phyloP scores from a whole-genome alignment of 2,888 invertebrate species.

The Acrocera orbiculus region DNA sequence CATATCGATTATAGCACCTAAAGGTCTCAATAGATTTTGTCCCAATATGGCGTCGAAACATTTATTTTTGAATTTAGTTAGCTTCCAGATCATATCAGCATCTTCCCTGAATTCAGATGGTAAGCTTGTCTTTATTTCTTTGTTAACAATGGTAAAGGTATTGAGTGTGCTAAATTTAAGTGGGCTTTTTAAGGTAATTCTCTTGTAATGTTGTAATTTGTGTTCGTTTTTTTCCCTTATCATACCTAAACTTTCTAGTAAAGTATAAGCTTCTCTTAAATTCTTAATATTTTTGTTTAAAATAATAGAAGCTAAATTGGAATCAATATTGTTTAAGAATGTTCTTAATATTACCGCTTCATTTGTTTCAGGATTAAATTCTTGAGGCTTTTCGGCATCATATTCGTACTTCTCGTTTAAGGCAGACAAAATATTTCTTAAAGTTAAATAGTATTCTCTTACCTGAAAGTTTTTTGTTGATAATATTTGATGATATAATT shows the following conservation, averaged over 20 bases:
- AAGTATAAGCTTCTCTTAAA: constrained; percentile 6
- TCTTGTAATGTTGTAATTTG: background rate
- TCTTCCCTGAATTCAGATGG: background rate
- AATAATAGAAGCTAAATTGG: constrained; percentile 7
- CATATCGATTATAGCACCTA: constrained; percentile 2
- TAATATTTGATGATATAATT: constrained; percentile 7
- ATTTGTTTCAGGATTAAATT: constrained; percentile 11
- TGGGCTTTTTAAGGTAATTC: background rate
- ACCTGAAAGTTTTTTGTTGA: constrained; percentile 8
- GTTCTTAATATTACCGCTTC: constrained; percentile 13
- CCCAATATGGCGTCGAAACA: constrained; percentile 3
- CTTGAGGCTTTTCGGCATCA: constrained; percentile 10
- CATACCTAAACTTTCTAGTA: constrained; percentile 7
- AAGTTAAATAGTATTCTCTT: constrained; percentile 10
- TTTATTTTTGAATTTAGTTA: background rate
- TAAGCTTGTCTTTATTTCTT: background rate
- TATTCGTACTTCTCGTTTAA: constrained; percentile 12
- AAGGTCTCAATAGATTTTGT: constrained; percentile 1
- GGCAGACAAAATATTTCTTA: constrained; percentile 10
- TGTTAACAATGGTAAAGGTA: background rate
- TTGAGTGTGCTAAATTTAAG: background rate
- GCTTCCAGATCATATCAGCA: constrained; percentile 1
- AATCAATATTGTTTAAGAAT: constrained; percentile 13
- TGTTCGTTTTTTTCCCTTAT: constrained; percentile 6
- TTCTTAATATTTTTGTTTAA: constrained; percentile 7